Evolutionary conservation across 2,888 invertebrate species (phyloP).

Genomic region (Amphipyra berbera): DNA sequence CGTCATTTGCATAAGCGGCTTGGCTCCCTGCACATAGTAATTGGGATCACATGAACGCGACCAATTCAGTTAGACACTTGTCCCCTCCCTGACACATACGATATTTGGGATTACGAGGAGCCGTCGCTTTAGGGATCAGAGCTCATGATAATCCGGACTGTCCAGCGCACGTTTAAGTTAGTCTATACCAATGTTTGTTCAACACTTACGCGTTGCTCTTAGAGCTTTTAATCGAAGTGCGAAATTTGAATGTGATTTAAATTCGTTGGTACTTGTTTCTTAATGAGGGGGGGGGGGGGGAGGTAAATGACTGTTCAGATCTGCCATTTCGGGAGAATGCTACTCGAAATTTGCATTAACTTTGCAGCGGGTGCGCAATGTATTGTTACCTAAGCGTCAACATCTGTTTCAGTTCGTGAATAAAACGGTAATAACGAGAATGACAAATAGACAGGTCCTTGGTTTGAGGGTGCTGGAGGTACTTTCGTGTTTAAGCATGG

Average conservation of each 20-base stretch:
- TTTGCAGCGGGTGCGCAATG: conserved; percentile 62
- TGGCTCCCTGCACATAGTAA: conserved; percentile 87
- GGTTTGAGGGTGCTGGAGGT: neutral
- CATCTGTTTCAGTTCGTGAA: conserved; percentile 57
- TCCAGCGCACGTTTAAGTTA: conserved; percentile 80
- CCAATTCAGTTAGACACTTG: conserved; percentile 73
- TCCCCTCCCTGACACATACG: conserved; percentile 55
- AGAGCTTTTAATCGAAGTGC: conserved; percentile 88
- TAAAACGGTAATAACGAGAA: conserved; percentile 31
- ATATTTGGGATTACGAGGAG: conserved; percentile 52
- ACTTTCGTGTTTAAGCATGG: conserved; percentile 14
- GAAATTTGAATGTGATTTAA: conserved; percentile 88
- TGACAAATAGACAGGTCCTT: conserved; percentile 8
- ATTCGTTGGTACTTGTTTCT: conserved; percentile 79
- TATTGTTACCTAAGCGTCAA: conserved; percentile 60
- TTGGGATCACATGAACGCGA: conserved; percentile 84
- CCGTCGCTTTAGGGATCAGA: conserved; percentile 45
- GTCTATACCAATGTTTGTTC: conserved; percentile 83
- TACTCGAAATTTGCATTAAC: conserved; percentile 81
- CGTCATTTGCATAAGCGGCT: conserved; percentile 90
- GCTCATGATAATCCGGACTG: conserved; percentile 71
- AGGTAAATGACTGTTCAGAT: conserved; percentile 71
- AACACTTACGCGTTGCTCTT: conserved; percentile 86
- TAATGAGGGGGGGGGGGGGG: conserved; percentile 24
- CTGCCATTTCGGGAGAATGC: conserved; percentile 67